These are phyloP conservation scores for Nothocercus nigrocapillus DNA, from an alignment of 2,113 vertebrate genomes.

Conservation along the genomic window DNA sequence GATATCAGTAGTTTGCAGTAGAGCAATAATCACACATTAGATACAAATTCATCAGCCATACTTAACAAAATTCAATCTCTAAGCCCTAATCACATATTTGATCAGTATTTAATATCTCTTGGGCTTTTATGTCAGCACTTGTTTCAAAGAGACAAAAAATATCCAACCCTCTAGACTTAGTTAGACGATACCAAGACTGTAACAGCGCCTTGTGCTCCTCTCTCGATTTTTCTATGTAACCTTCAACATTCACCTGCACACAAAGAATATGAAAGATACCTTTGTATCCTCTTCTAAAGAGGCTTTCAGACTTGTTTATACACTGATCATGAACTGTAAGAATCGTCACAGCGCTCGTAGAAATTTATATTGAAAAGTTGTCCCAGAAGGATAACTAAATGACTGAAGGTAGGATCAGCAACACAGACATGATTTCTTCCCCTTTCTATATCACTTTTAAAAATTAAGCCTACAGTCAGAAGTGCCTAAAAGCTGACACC, in stretches of 20 bases:
- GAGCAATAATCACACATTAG: neutral
- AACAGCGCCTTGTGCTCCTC: neutral
- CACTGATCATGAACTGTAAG: neutral
- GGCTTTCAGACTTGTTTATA: neutral
- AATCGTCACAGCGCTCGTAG: neutral
- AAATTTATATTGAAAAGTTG: neutral
- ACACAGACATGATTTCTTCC: fast-evolving
- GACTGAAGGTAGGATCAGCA: neutral
- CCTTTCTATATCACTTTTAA: neutral
- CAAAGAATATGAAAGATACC: neutral
- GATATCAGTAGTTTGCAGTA: neutral
- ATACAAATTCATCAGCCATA: neutral
- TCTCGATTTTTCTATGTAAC: neutral
- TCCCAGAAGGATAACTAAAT: neutral
- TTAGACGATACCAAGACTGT: neutral
- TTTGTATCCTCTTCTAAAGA: neutral
- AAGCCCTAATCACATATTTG: neutral
- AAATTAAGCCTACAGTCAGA: neutral
- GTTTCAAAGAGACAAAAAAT: neutral
- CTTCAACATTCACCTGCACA: neutral
- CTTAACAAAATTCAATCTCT: neutral
- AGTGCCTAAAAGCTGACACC: neutral
- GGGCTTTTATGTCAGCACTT: neutral
- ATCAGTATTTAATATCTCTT: neutral
- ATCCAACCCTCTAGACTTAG: neutral